Evolutionary conservation across 2,888 invertebrate genomes (phyloP).

Genomic region (Calameuta idolon): DNA sequence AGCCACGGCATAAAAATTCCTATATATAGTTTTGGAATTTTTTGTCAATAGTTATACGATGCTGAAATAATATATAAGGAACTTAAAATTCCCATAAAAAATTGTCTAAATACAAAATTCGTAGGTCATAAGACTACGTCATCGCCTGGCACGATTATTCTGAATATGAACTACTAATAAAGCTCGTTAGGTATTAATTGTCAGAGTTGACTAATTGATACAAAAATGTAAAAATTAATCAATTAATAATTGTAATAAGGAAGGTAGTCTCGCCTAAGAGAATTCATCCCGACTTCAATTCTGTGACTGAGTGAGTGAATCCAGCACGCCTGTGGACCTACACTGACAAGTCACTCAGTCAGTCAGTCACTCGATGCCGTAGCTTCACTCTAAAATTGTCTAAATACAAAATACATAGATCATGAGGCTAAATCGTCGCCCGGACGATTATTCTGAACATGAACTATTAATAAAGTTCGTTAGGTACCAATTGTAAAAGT

Average conservation of each 20-base stretch:
- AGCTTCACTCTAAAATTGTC: neutral
- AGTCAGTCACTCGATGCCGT: neutral
- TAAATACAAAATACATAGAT: neutral
- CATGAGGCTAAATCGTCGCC: neutral
- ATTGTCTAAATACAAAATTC: neutral
- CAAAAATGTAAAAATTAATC: neutral
- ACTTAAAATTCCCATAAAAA: neutral
- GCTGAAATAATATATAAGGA: neutral
- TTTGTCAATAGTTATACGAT: neutral
- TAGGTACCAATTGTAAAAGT: neutral
- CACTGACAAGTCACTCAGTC: slow-evolving; percentile 4
- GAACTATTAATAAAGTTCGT: neutral
- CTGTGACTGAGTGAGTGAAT: slow-evolving; percentile 1
- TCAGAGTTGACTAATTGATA: too few species aligned
- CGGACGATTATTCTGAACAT: neutral
- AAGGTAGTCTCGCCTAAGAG: neutral
- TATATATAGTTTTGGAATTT: neutral
- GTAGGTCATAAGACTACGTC: neutral
- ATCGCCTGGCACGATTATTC: neutral
- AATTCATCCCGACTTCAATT: neutral
- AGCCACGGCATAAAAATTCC: neutral
- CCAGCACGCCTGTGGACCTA: neutral
- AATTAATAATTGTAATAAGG: neutral
- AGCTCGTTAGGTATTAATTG: neutral
- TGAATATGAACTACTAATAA: neutral